A percentile compares a stretch with the other conserved stretches of the same genome.
phyloP scores from a whole-genome alignment of 2,113 vertebrate species.

The Columbina picui region DNA sequence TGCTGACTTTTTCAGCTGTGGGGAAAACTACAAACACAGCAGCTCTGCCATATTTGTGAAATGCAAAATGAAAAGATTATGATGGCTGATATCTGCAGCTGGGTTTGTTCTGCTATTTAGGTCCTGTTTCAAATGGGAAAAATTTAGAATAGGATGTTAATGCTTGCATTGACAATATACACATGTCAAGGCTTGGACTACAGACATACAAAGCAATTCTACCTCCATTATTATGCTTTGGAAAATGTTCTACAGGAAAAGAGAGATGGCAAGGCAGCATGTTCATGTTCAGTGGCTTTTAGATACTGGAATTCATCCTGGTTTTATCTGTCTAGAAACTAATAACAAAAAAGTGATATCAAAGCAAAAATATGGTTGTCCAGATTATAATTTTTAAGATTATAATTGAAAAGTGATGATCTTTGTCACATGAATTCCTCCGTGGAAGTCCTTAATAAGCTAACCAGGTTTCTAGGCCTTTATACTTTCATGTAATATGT shows the following conservation, averaged over 20 bases:
- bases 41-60: constrained; percentile 44
- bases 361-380: background rate
- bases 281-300: background rate
- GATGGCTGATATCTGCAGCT: constrained; percentile 47
- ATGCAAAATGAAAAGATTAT: constrained; percentile 22
- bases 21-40: constrained; percentile 64
- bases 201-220: background rate
- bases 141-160: background rate
- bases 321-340: background rate
- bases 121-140: constrained; percentile 30
- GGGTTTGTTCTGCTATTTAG: constrained; percentile 55
- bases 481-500: background rate
- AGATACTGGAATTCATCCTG: background rate
- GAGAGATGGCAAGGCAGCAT: background rate
- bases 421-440: background rate
- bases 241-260: background rate
- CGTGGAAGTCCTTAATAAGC: background rate
- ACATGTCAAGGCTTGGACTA: background rate
- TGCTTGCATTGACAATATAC: background rate
- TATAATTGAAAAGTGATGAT: background rate
- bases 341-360: background rate
- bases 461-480: background rate
- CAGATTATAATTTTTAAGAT: background rate
- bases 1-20: constrained; percentile 36
- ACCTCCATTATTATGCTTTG: background rate